phyloP scores from a whole-genome alignment of 1,140 invertebrate species.

The Drosophila ohnishii region DNA sequence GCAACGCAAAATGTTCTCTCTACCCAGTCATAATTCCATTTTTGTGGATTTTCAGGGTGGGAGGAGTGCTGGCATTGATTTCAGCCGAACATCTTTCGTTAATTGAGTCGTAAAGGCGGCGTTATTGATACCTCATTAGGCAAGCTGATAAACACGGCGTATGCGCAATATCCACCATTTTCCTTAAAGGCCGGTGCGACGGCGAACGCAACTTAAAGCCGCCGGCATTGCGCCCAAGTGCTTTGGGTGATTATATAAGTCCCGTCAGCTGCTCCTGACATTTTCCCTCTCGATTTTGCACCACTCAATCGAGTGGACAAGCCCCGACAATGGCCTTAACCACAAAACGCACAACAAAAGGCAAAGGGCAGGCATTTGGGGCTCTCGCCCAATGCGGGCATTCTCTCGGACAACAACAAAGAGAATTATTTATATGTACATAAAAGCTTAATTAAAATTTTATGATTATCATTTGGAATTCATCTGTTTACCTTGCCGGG shows the following conservation, averaged over 20 bases:
- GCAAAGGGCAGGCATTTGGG: conserved; percentile 38
- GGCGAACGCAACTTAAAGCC: conserved; percentile 35
- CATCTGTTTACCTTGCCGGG: conserved; percentile 38
- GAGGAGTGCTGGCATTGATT: conserved; percentile 54
- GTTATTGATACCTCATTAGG: conserved; percentile 79
- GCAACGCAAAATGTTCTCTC: conserved; percentile 27
- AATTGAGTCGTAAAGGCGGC: conserved; percentile 72
- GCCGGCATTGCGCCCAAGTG: conserved; percentile 4
- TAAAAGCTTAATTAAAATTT: conserved; percentile 70
- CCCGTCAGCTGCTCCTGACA: conserved; percentile 48
- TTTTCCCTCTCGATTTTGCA: conserved; percentile 36
- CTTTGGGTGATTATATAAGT: conserved; percentile 20
- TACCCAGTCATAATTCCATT: conserved; percentile 23
- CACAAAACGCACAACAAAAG: conserved; percentile 30
- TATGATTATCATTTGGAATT: conserved; percentile 62
- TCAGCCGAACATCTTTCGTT: conserved; percentile 46
- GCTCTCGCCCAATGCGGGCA: conserved; percentile 23
- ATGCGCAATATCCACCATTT: conserved; percentile 47
- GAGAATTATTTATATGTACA: conserved; percentile 25
- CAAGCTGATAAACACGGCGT: conserved; percentile 62
- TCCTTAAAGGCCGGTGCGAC: conserved; percentile 9
- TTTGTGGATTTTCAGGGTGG: conserved; percentile 1
- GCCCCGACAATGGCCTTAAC: conserved; percentile 23
- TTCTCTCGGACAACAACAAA: conserved; percentile 12
- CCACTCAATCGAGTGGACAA: conserved; percentile 41